Evolutionary conservation across 2,113 vertebrate genomes (phyloP).

Genomic region (Mobula hypostoma): DNA sequence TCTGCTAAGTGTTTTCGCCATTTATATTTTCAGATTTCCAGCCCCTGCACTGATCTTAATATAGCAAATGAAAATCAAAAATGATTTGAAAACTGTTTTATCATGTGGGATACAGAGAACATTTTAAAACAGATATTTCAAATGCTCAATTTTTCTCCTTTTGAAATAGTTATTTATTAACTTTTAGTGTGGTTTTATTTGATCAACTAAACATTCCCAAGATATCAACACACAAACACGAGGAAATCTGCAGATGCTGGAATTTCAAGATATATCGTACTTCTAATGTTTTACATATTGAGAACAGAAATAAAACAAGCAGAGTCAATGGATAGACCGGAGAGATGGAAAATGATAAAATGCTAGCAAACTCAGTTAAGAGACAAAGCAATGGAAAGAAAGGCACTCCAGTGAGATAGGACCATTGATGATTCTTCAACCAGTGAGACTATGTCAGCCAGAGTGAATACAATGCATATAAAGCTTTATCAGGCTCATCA

Average conservation of each 20-base stretch:
- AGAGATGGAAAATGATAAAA: background rate
- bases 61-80: background rate
- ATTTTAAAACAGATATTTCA: no score
- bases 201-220: background rate
- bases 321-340: background rate
- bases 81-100: constrained; percentile 1
- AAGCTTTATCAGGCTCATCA: background rate
- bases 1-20: no score
- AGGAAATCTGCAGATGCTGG: no score
- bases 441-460: background rate
- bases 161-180: background rate
- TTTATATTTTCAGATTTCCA: no score
- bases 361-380: background rate
- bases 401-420: background rate
- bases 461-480: background rate
- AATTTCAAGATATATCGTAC: background rate
- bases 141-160: no score
- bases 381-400: background rate
- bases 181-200: background rate
- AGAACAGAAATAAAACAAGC: background rate
- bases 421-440: background rate
- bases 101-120: background rate
- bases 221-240: no score
- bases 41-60: no score
- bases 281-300: background rate